Evolutionary conservation across 2,888 invertebrate species (phyloP).

Genomic region (Lasioglossum lativentre): DNA sequence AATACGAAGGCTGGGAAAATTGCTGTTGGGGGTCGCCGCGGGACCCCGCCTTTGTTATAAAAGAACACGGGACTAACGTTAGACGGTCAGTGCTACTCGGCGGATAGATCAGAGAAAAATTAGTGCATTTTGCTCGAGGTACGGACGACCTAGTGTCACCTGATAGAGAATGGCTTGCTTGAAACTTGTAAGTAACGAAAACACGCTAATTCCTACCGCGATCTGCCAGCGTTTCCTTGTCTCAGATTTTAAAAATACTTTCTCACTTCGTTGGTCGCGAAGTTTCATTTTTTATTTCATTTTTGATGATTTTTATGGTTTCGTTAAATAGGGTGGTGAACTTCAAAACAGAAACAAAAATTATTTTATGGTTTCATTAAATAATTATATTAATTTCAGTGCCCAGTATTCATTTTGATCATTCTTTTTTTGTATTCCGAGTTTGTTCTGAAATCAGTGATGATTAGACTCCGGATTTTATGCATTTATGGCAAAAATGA

Average conservation of each 20-base stretch:
- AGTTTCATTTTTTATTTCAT: not conserved
- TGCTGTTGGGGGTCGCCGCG: slow-evolving; percentile 55
- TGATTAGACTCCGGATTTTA: no score
- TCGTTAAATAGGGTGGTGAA: not conserved
- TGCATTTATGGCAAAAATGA: no score
- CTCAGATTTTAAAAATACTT: not conserved
- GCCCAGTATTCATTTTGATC: not conserved
- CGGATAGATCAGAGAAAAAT: slow-evolving; percentile 60
- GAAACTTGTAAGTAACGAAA: slow-evolving; percentile 75
- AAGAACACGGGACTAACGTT: slow-evolving; percentile 64
- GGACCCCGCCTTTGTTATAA: slow-evolving; percentile 74
- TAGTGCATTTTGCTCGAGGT: slow-evolving; percentile 41
- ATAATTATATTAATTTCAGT: not conserved
- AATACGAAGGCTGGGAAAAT: slow-evolving; percentile 68
- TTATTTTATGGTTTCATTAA: no score
- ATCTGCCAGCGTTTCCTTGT: not conserved
- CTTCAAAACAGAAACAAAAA: not conserved
- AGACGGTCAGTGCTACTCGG: slow-evolving; percentile 57
- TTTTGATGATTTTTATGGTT: not conserved
- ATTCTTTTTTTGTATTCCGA: not conserved
- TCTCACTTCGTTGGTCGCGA: not conserved
- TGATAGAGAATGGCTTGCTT: slow-evolving; percentile 74
- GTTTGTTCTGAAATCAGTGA: not conserved
- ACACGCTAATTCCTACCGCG: not conserved
- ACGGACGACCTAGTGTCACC: slow-evolving; percentile 29